These are phyloP conservation scores for Mobula birostris DNA, from an alignment of 2,113 vertebrate genomes.

Conservation along the genomic window DNA sequence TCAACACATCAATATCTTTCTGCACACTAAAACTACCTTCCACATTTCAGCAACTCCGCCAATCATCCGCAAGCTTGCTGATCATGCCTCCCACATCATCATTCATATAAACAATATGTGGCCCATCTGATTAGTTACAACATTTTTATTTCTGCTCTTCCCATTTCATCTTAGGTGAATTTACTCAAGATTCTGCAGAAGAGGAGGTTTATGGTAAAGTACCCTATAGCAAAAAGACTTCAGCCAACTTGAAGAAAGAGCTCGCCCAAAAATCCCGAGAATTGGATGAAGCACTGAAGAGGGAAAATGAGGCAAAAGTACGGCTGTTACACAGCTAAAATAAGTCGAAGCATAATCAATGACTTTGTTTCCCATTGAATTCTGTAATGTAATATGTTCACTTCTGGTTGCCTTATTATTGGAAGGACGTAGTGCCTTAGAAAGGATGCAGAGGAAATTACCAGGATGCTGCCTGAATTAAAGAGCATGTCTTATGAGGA, in stretches of 20 bases:
- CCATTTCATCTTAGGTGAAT: conserved; percentile 47
- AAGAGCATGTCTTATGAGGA: no score
- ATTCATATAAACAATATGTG: background rate
- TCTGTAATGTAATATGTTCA: background rate
- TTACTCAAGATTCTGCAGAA: conserved; percentile 46
- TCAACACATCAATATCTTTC: no score
- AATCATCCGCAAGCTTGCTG: no score
- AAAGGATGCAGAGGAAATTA: no score
- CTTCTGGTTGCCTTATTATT: no score
- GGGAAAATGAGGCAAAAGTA: conserved; percentile 63
- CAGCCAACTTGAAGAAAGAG: conserved; percentile 56
- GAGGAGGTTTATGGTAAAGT: conserved; percentile 49
- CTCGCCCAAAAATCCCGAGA: conserved; percentile 58
- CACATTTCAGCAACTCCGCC: no score
- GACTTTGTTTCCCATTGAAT: background rate
- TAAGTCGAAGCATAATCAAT: background rate
- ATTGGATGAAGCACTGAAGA: conserved; percentile 60
- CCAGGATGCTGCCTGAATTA: no score
- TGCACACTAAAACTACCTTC: no score
- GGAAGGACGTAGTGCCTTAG: no score
- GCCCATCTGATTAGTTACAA: background rate
- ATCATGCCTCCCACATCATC: no score
- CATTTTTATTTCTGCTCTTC: background rate
- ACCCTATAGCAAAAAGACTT: conserved; percentile 48
- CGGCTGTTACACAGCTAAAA: background rate